These are phyloP conservation scores for Xerus rutilus DNA, from an alignment of 2,797 vertebrate species.

Conservation along the genomic window DNA sequence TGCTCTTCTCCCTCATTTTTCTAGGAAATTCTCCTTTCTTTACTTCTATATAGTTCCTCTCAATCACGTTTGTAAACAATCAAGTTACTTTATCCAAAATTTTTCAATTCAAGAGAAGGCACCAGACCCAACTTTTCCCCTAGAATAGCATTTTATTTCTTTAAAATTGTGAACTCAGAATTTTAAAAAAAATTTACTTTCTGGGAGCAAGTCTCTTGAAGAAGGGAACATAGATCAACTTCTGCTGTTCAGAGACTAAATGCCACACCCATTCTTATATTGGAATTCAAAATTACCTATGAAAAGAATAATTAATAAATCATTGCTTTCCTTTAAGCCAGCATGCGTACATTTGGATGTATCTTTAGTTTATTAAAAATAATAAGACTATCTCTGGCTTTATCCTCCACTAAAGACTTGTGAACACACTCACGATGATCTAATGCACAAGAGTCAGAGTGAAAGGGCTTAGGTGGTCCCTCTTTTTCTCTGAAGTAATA, in stretches of 20 bases:
- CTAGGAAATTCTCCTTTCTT: background rate
- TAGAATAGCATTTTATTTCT: background rate
- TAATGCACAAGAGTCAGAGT: background rate
- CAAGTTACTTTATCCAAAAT: background rate
- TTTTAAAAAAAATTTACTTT: background rate
- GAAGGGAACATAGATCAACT: background rate
- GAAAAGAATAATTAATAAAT: background rate
- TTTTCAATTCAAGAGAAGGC: background rate
- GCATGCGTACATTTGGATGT: background rate
- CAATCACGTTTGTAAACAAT: background rate
- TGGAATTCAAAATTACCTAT: background rate
- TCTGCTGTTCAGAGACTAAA: background rate
- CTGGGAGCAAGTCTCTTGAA: background rate
- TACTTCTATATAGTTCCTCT: background rate
- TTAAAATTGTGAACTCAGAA: background rate
- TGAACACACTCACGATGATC: background rate
- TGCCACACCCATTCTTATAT: background rate
- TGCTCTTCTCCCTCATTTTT: background rate
- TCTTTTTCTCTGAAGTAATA: background rate
- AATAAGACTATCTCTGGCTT: background rate
- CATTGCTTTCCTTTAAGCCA: background rate
- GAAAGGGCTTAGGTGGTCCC: background rate
- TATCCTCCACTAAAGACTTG: background rate
- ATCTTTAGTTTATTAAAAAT: slow-evolving; percentile 23
- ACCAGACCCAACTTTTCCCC: background rate